Conservation (phyloP, 1,140 invertebrate species). For the Proales similis region DNA sequence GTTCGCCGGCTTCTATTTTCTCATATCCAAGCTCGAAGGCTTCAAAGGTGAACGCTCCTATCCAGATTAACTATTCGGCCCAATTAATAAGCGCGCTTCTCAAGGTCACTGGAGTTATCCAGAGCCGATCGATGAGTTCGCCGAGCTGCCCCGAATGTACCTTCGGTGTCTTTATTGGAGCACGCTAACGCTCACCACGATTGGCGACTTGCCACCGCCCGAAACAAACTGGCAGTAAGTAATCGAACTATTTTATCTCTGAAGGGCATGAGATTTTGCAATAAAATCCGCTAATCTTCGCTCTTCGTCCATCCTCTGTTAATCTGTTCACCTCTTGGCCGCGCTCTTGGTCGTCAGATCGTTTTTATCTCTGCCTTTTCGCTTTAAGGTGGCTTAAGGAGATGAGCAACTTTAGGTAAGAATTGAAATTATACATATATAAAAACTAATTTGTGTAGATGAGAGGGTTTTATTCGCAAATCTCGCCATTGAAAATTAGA, state of each 20-base stretch:
- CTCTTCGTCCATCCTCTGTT: not conserved
- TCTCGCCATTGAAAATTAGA: too few species aligned
- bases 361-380: not conserved
- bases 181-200: slow-evolving; percentile 88
- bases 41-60: slow-evolving; percentile 54
- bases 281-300: slow-evolving; percentile 28
- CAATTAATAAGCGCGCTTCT: too few species aligned
- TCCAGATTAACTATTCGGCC: not conserved
- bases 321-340: not conserved
- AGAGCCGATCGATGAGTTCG: slow-evolving; percentile 63
- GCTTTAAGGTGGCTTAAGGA: slow-evolving; percentile 35
- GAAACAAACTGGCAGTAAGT: slow-evolving; percentile 93
- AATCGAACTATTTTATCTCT: not conserved
- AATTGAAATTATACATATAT: slow-evolving; percentile 28
- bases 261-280: slow-evolving; percentile 6
- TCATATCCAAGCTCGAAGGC: slow-evolving; percentile 80
- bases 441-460: not conserved
- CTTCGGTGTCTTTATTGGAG: slow-evolving; percentile 91
- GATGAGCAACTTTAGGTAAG: slow-evolving; percentile 33
- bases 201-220: slow-evolving; percentile 79
- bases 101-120: slow-evolving; percentile 85
- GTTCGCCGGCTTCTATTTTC: slow-evolving; percentile 94
- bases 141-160: slow-evolving; percentile 79
- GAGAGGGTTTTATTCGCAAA: slow-evolving; percentile 37
- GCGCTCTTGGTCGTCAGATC: not conserved